Conservation (phyloP, 2,113 vertebrate species). For the Gavialis gangeticus region DNA sequence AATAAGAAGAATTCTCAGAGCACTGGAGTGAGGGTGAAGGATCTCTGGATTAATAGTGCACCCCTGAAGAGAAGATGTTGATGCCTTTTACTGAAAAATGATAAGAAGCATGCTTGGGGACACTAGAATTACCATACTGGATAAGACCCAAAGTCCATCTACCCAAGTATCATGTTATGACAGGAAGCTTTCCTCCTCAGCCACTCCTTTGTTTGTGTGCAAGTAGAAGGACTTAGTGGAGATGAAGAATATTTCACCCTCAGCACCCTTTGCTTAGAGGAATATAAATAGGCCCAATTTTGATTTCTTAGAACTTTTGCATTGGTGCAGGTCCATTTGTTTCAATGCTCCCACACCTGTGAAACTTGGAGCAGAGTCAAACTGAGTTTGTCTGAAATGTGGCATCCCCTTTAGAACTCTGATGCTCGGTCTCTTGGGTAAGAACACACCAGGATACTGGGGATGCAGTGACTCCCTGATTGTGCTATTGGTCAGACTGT, state of each 20-base stretch:
- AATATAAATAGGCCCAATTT: not conserved
- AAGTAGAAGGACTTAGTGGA: not conserved
- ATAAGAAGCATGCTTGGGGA: not conserved
- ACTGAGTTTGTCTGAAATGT: not conserved
- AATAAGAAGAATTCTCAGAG: not conserved
- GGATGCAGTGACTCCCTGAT: not conserved
- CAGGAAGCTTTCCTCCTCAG: not conserved
- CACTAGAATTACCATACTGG: not conserved
- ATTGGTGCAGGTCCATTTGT: not conserved
- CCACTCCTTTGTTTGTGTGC: not conserved
- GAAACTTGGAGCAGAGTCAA: not conserved
- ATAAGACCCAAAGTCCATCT: accelerated
- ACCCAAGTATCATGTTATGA: not conserved
- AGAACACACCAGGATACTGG: not conserved
- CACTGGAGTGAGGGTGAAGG: not conserved
- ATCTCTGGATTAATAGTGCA: not conserved
- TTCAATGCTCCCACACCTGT: not conserved
- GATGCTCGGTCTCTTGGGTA: not conserved
- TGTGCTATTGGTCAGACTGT: not conserved
- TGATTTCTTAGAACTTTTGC: not conserved
- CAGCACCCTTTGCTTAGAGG: not conserved
- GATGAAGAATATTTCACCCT: not conserved
- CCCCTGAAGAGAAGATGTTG: not conserved
- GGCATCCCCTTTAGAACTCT: not conserved
- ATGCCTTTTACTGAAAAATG: not conserved